Percentiles rank a stretch among this genome's conserved stretches.
phyloP scores from a whole-genome alignment of 2,888 invertebrate genomes.

The Catocala nupta region DNA sequence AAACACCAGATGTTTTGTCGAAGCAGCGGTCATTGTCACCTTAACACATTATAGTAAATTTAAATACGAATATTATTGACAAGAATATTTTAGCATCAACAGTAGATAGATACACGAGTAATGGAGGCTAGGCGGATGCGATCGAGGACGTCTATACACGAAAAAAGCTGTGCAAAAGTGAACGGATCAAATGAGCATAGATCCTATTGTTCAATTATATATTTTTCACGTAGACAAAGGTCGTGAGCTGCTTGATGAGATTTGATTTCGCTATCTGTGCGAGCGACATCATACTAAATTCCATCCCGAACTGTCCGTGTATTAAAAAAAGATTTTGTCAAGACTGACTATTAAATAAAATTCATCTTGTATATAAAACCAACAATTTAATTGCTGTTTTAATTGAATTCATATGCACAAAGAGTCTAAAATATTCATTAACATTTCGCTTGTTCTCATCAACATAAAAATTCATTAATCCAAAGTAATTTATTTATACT shows the following conservation, averaged over 20 bases:
- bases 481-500: background rate
- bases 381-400: background rate
- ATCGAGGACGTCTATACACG: constrained; percentile 61
- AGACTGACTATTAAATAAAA: no score
- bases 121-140: constrained; percentile 59
- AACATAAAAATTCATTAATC: background rate
- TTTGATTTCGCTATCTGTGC: constrained; percentile 51
- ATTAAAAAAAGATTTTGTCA: background rate
- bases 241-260: constrained; percentile 55
- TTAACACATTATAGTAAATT: constrained; percentile 38
- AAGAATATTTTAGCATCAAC: constrained; percentile 19
- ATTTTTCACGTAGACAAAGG: constrained; percentile 56
- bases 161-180: constrained; percentile 68
- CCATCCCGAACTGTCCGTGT: background rate
- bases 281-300: background rate
- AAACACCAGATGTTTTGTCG: background rate
- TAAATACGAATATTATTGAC: constrained; percentile 41
- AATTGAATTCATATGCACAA: constrained; percentile 1
- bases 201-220: constrained; percentile 64
- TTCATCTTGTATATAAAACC: no score
- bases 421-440: background rate
- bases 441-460: no score
- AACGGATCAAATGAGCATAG: constrained; percentile 60
- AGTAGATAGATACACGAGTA: constrained; percentile 9
- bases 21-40: constrained; percentile 41